Base-by-base conservation (phyloP, 2,797 vertebrate genomes). In the Pterois miles region DNA sequence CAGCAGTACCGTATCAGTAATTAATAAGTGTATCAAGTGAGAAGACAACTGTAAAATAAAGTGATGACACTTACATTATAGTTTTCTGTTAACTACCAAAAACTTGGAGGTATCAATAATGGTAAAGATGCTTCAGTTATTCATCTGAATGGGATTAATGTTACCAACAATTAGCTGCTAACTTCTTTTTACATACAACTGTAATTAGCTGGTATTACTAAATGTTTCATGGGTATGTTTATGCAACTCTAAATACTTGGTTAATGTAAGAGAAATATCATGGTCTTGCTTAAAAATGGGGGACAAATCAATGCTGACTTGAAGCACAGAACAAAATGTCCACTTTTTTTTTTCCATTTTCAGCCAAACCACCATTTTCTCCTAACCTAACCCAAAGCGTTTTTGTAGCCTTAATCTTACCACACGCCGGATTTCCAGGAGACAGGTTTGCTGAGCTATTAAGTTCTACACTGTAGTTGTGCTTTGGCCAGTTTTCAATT, bases 401-500 rank as follows among this genome's bases (percentile, higher is more conserved):
- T 70, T 74, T 66, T 54, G 29, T 29, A 59, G n/a, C 23, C 27
- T 76, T 71, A 23, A 69, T 40, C 46, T 64, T 36, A 57, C 43
- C 43, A 50, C 60, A 33, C 1, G 2, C 13, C 4, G 14, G 13
- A 43, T 38, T 40, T 48, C 5, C 10, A 46, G 13, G 5, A 53
- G 23, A 33, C 40, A 53, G 8, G 22, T 50, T 63, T 50, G 23
- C 31, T 71, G 54, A 63, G 23, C n/a, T 34, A 69, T 46, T 29
- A 40, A 29, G 25, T 66, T 82, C 50, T 20, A 60, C 62, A 76
- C 74, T 64, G 4, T 60, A 50, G 53, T 65, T 70, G 71, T 78
- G 43, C 48, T 77, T 82, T 81, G 71, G 67, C 67, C 65, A 69
- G 63, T 88, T 84, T 74, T 69, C 22, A 48, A 65, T 71, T 82